Percentiles rank a stretch among this genome's conserved stretches.
Conservation (phyloP, 2,797 vertebrate species). For the Centropyge bicolor region DNA sequence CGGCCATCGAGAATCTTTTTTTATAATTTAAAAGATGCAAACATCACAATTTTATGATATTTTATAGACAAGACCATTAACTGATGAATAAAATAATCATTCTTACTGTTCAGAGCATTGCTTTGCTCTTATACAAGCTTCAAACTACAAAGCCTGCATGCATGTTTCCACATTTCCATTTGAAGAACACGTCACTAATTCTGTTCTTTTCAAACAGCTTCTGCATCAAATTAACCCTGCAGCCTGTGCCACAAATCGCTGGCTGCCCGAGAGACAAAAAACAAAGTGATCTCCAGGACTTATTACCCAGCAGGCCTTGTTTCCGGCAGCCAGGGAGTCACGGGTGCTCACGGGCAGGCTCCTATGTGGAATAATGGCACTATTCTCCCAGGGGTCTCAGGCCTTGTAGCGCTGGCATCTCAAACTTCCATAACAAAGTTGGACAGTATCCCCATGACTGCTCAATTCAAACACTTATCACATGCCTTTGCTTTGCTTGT, state of each 20-base stretch:
- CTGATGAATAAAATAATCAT: not conserved
- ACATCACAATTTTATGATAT: not conserved
- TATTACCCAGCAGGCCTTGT: conserved; percentile 57
- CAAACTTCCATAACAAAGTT: conserved; percentile 72
- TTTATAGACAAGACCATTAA: not conserved
- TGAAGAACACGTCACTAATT: conserved; percentile 39
- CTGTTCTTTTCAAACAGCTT: conserved; percentile 34
- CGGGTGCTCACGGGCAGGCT: conserved; percentile 45
- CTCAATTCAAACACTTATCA: conserved; percentile 61
- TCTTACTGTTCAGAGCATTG: not conserved
- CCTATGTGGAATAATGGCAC: conserved; percentile 69
- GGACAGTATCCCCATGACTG: conserved; percentile 57
- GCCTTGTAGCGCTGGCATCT: conserved; percentile 66
- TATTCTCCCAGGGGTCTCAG: conserved; percentile 74
- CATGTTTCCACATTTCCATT: conserved; percentile 22
- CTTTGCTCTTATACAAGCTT: not conserved
- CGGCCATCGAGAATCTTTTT: too few relatives aligned
- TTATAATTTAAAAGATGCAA: not conserved
- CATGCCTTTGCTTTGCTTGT: conserved; percentile 55
- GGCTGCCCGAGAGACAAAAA: conserved; percentile 53
- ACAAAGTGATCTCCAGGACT: conserved; percentile 45
- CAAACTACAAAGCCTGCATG: not conserved
- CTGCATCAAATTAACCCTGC: conserved; percentile 64
- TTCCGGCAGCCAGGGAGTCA: conserved; percentile 57
- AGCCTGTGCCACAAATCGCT: conserved; percentile 16